Conservation (phyloP, 1,140 invertebrate species). For the Potamilus streckersoni region DNA sequence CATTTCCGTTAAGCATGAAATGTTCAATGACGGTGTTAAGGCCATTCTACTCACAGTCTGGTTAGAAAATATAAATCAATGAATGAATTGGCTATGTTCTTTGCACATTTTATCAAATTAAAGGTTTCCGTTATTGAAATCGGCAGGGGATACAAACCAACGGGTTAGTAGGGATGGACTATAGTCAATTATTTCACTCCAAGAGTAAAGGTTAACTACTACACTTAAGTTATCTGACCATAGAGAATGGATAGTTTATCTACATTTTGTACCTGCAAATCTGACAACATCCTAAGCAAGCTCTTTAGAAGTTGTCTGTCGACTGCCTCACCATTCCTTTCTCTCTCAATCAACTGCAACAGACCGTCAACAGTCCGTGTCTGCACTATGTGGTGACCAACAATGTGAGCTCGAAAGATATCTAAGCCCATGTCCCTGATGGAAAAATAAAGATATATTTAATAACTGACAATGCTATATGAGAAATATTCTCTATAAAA, state of each 20-base stretch:
- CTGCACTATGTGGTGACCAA: slow-evolving; percentile 90
- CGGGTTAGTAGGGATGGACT: too few species aligned
- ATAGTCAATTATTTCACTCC: too few species aligned
- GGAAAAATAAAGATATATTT: background rate
- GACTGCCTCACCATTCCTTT: slow-evolving; percentile 92
- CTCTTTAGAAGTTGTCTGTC: slow-evolving; percentile 95
- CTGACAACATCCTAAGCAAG: slow-evolving; percentile 95
- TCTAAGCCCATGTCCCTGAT: slow-evolving; percentile 96
- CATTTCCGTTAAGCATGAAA: too few species aligned
- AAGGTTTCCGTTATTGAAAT: too few species aligned
- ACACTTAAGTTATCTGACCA: background rate
- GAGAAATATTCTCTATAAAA: background rate
- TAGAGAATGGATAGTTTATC: background rate
- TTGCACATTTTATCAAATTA: too few species aligned
- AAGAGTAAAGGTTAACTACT: too few species aligned
- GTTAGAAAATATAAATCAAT: too few species aligned
- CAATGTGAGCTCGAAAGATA: slow-evolving; percentile 92
- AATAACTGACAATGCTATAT: background rate
- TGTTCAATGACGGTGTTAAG: too few species aligned
- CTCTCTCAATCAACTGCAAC: slow-evolving; percentile 92
- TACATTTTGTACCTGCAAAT: slow-evolving; percentile 73
- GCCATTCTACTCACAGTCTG: too few species aligned
- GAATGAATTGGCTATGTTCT: too few species aligned
- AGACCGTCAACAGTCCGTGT: slow-evolving; percentile 94
- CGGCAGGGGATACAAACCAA: too few species aligned